phyloP scores from a whole-genome alignment of 2,797 vertebrate genomes.

The Taeniopygia guttata region DNA sequence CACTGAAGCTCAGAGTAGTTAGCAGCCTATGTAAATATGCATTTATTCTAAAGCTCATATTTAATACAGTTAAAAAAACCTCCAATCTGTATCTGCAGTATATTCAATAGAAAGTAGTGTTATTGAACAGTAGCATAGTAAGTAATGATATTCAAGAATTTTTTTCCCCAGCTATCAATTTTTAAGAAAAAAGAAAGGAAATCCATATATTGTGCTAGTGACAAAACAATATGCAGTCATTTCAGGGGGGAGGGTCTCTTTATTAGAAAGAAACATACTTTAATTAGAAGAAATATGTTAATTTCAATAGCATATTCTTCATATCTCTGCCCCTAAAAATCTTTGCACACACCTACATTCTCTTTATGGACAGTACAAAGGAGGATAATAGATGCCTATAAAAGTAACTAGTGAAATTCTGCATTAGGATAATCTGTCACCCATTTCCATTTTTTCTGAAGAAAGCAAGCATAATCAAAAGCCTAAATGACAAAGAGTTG shows the following conservation, averaged over 20 bases:
- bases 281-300: conserved; percentile 75
- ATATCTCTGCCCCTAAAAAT: conserved; percentile 52
- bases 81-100: background rate
- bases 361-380: conserved; percentile 79
- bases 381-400: conserved; percentile 80
- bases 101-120: background rate
- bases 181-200: background rate
- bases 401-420: conserved; percentile 83
- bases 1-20: conserved; percentile 31
- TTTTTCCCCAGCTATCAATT: background rate
- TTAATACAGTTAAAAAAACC: background rate
- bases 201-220: conserved; percentile 65
- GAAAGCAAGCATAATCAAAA: conserved; percentile 91
- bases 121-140: background rate
- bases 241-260: conserved; percentile 10
- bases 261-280: conserved; percentile 66
- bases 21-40: conserved; percentile 36
- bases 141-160: background rate
- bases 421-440: conserved; percentile 91
- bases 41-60: conserved; percentile 55
- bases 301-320: conserved; percentile 70
- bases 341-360: conserved; percentile 66
- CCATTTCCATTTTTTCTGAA: conserved; percentile 85
- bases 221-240: conserved; percentile 48
- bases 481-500: conserved; percentile 99